phyloP scores from a whole-genome alignment of 1,140 invertebrate species.

The Drosophila pseudoananassae region DNA sequence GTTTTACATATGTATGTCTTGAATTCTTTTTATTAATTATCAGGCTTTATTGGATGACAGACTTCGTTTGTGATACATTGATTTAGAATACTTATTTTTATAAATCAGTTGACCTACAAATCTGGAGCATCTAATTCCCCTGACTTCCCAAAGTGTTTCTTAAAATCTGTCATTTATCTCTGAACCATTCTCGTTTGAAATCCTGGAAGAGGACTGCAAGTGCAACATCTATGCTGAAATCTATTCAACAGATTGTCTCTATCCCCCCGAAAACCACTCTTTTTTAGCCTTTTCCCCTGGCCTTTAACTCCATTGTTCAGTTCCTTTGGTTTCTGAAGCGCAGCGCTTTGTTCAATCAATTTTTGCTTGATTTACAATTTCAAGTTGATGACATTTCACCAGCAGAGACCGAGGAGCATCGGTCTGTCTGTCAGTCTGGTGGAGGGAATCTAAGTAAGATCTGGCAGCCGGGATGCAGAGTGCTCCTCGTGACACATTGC shows the following conservation, averaged over 20 bases:
- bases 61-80: no score
- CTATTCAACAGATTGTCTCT: constrained; percentile 55
- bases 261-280: neutral
- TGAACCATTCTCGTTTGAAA: neutral
- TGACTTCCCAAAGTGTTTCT: neutral
- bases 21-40: no score
- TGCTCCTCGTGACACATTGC: constrained; percentile 77
- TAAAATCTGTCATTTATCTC: neutral
- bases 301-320: constrained; percentile 48
- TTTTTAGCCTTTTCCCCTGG: constrained; percentile 8
- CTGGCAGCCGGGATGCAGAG: constrained; percentile 21
- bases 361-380: constrained; percentile 77
- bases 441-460: constrained; percentile 16
- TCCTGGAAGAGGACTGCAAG: constrained; percentile 13
- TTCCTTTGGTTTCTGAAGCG: constrained; percentile 35
- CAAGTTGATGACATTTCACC: constrained; percentile 72
- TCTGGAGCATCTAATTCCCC: constrained; percentile 4
- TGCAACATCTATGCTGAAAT: constrained; percentile 55
- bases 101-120: neutral
- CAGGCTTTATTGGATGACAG: no score
- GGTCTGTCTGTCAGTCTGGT: constrained; percentile 35
- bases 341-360: constrained; percentile 73
- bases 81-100: no score
- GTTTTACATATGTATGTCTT: no score
- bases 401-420: constrained; percentile 33